A percentile compares a stretch with the other conserved stretches of the same genome.
phyloP scores from a whole-genome alignment of 1,140 invertebrate genomes.

The Diplogasteroides magnus region DNA sequence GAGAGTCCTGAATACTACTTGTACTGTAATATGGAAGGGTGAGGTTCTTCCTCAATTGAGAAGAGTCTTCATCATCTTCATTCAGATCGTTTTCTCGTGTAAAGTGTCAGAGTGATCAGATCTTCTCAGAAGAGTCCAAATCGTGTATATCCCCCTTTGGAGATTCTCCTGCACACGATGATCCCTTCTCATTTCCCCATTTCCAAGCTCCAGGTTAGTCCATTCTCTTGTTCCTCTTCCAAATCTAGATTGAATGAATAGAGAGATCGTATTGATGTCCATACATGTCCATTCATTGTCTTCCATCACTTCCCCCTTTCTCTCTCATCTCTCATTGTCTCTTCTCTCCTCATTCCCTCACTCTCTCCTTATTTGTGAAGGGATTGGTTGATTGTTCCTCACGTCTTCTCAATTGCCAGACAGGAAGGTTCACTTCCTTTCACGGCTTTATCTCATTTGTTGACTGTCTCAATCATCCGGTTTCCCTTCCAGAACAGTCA shows the following conservation, averaged over 20 bases:
- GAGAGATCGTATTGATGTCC: not conserved
- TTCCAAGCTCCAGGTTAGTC: slow-evolving; percentile 46
- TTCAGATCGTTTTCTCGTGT: slow-evolving; percentile 34
- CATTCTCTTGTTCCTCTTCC: too few relatives aligned
- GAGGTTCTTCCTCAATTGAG: not conserved
- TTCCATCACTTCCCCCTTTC: too few relatives aligned
- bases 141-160: slow-evolving; percentile 39
- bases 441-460: too few relatives aligned
- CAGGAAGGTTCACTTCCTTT: too few relatives aligned
- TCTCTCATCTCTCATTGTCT: too few relatives aligned
- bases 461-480: too few relatives aligned
- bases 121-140: slow-evolving; percentile 40
- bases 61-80: not conserved
- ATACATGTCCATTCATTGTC: too few relatives aligned
- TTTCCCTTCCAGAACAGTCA: too few relatives aligned
- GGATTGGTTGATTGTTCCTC: too few relatives aligned
- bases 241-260: slow-evolving; percentile 1
- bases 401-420: too few relatives aligned
- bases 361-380: too few relatives aligned
- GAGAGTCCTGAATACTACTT: slow-evolving; percentile 30
- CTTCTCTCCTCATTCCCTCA: too few relatives aligned
- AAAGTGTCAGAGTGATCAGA: slow-evolving; percentile 43
- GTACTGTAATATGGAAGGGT: slow-evolving; percentile 40
- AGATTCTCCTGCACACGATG: slow-evolving; percentile 19
- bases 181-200: slow-evolving; percentile 44